A percentile compares a stretch with the other conserved stretches of the same genome.
Conservation (phyloP, 2,888 invertebrate species). For the Microchrysa polita region DNA sequence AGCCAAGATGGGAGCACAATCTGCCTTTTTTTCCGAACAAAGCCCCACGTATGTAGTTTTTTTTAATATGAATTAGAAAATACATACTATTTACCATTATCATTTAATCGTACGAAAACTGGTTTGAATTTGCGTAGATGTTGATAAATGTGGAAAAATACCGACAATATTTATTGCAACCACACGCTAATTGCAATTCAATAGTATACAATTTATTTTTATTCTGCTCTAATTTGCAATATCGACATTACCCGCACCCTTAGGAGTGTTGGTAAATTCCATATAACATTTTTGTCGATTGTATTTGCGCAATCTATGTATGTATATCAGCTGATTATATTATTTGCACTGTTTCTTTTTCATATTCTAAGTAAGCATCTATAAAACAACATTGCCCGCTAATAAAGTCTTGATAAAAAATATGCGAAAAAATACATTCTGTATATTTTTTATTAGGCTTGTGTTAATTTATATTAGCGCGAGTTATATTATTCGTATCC, state of each 20-base stretch:
- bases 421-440: background rate
- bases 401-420: background rate
- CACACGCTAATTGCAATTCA: background rate
- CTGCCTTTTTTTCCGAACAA: too few relatives aligned
- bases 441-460: background rate
- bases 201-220: constrained; percentile 11
- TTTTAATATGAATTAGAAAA: background rate
- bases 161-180: background rate
- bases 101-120: background rate
- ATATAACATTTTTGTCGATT: background rate
- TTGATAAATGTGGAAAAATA: background rate
- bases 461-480: background rate
- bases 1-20: too few relatives aligned
- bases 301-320: too few relatives aligned
- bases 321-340: background rate
- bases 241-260: background rate
- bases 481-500: background rate
- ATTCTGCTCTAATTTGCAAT: background rate
- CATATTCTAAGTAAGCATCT: background rate
- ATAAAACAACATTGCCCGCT: background rate
- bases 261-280: background rate
- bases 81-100: background rate
- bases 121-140: background rate
- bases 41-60: background rate
- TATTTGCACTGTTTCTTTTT: background rate